Percentiles rank a stretch among this genome's conserved stretches.
Conservation (phyloP, 2,797 vertebrate species). For the Fistularia tabacaria region DNA sequence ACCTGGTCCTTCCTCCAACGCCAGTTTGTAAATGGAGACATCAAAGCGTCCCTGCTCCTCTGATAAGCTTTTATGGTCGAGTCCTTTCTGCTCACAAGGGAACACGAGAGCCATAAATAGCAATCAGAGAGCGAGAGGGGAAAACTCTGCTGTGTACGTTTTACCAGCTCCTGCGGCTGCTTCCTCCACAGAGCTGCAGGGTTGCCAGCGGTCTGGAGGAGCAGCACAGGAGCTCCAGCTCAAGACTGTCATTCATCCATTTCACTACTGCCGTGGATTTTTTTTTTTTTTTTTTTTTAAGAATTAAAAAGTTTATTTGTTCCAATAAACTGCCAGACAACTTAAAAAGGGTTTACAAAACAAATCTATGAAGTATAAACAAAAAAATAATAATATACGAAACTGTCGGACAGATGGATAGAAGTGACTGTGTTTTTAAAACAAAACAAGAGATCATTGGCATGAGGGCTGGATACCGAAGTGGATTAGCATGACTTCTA, state of each 20-base stretch:
- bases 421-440: conserved; percentile 85
- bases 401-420: conserved; percentile 73
- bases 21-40: conserved; percentile 3
- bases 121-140: not conserved
- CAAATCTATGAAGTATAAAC: conserved; percentile 56
- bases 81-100: conserved; percentile 6
- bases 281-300: conserved; percentile 43
- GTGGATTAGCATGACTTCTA: conserved; percentile 54
- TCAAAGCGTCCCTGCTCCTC: not conserved
- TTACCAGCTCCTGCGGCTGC: no score
- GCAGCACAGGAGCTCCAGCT: not conserved
- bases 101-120: conserved; percentile 9
- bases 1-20: conserved; percentile 23
- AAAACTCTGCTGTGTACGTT: conserved; percentile 18
- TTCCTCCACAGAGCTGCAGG: no score
- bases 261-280: conserved; percentile 31
- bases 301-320: conserved; percentile 83
- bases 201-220: no score
- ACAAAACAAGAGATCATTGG: conserved; percentile 84
- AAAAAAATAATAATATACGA: conserved; percentile 74
- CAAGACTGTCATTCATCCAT: conserved; percentile 31
- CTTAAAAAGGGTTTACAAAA: conserved; percentile 90
- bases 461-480: conserved; percentile 50
- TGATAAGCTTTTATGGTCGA: conserved; percentile 48
- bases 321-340: conserved; percentile 90